Base-by-base conservation (phyloP, 2,888 invertebrate genomes). In the Imbricaverruca yamaguchii region DNA sequence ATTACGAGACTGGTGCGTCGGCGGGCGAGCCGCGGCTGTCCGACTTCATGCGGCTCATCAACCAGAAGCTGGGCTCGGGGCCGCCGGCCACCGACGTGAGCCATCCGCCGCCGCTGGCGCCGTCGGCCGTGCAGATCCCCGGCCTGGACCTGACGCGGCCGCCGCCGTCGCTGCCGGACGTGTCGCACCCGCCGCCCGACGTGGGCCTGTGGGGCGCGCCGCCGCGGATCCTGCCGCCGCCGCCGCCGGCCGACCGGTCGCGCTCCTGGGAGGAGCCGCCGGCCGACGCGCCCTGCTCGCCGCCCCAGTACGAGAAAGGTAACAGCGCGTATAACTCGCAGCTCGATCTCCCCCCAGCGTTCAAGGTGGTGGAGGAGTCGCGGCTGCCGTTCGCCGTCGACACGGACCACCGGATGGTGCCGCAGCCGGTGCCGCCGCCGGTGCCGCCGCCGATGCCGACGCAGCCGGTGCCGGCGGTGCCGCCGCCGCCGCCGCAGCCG, bases 71-170 rank as follows among this genome's bases (percentile, higher is more conserved):
- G 78, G 39, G 18, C 11, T 53, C 53, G 53, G 25, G 2, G 67
- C 23, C 65, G n/a, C 18, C 65, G 65, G 2, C 8, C 18, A 23
- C 65, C 10, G 10, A 11, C 23, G 1, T 23, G 18, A 23, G 23
- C 23, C 65, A n/a, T 23, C 18, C 74, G 18, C 53, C 74, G 18
- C 53, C 53, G 53, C 18, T 21, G n/a, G 77, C 55, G 25, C 21
- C 77, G 2, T 15, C 77, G 12, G n/a, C 23, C 23, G 57, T 55
- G n/a, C 56, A 56, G n/a, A 78, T 78, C 23, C 78, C 78, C 1
- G 78, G 78, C 12, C 78, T 78, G 78, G 78, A 78, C 78, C 57
- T 78, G 78, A 78, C 78, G n/a, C 56, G 56, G 56, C 78, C 78
- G 56, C 78, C 57, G 78, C 78, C 78, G 56, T n/a, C 78, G 56